These are phyloP conservation scores for Alexandromys fortis DNA, from an alignment of 2,113 vertebrate species.

Conservation along the genomic window DNA sequence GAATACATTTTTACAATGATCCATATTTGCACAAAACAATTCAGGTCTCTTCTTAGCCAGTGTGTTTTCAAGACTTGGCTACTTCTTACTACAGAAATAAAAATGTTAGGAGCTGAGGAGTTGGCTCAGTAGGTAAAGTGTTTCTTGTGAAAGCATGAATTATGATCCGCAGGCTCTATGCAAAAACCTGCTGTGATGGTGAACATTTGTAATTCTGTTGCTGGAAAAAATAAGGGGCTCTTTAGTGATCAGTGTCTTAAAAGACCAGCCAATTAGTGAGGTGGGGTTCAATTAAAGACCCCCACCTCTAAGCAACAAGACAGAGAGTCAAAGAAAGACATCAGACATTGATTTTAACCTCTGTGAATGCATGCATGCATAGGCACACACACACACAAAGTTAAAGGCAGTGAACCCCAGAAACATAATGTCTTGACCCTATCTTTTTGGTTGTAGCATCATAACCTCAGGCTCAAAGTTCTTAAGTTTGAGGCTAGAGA, in stretches of 20 bases:
- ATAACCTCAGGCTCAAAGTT: not conserved
- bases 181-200: not conserved
- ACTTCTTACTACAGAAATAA: not conserved
- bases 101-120: no score
- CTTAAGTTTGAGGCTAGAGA: not conserved
- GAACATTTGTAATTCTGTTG: not conserved
- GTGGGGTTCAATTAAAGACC: no score
- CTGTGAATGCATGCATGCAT: not conserved
- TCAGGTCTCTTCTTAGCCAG: not conserved
- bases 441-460: not conserved
- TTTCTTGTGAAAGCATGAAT: not conserved
- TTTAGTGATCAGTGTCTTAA: not conserved
- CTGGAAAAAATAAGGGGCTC: no score
- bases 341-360: not conserved
- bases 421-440: not conserved
- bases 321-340: not conserved
- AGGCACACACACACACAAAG: not conserved
- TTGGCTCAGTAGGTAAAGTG: not conserved
- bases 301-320: not conserved
- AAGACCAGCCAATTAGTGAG: not conserved
- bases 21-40: not conserved
- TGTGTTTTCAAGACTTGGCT: not conserved
- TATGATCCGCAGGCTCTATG: not conserved
- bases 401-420: not conserved
- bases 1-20: not conserved